Base-by-base conservation (phyloP, 2,888 invertebrate genomes). In the Dinocampus coccinellae region DNA sequence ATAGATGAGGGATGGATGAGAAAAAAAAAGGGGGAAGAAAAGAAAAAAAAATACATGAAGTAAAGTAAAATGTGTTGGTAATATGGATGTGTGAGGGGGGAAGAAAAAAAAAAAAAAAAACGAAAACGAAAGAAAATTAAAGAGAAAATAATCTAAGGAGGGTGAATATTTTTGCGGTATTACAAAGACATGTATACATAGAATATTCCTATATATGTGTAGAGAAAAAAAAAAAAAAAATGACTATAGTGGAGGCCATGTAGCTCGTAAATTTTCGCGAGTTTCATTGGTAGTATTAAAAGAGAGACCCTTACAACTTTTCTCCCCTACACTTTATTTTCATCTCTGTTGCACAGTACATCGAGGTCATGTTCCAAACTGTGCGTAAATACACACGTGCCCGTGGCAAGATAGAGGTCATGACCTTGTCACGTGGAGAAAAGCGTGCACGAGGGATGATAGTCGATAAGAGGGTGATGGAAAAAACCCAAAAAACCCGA, bases 341-440 rank as follows among this genome's bases (percentile, higher is more conserved):
- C 58, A 16, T n/a, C 16, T n/a, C 6, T n/a, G 1, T 2, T 13
- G 20, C 16, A 7, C 47, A 16, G 47, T 1, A 20, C 58, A 3
- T 52, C 67, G 60, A 60, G 58, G 68, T 68, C 42, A 36, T 60
- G 52, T 57, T 58, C 76, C 76, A 74, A 47, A 7, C 13, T 36
- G 10, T 52, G 16, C 1, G 20, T 52, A 52, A 9, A 42, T 42
- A 13, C 4, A 13, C 13, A 20, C 24, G n/a, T 20, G 16, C 39
- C 36, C 42, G 16, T 34, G 20, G 4, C 10, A 22, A n/a, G 6
- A 33, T 53, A 55, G 36, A 69, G 80, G 81, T 82, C 81, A 80
- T 76, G 83, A 84, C 85, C 85, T 85, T 85, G 85, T 78, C 81
- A 80, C 81, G 82, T 82, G 81, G 79, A 79, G 73, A 7, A 29